Conservation (phyloP, 2,113 vertebrate species). For the Sprattus sprattus region DNA sequence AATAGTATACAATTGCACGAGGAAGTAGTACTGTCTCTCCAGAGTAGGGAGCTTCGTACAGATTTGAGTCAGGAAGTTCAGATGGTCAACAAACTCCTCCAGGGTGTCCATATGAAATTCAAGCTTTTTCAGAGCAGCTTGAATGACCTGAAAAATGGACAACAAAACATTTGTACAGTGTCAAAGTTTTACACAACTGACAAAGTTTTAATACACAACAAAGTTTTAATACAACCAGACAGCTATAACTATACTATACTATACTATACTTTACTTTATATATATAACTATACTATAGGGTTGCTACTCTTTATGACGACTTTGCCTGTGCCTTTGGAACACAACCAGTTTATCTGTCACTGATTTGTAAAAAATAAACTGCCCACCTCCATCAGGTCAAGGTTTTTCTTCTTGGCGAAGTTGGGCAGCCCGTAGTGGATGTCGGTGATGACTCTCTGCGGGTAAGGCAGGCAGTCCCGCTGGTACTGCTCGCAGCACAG, state of each 20-base stretch:
- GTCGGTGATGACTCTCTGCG: slow-evolving; percentile 53
- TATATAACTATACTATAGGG: background rate
- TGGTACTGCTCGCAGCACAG: slow-evolving; percentile 54
- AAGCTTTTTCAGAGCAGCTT: slow-evolving; percentile 51
- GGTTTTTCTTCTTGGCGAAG: slow-evolving; percentile 52
- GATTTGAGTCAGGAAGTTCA: slow-evolving; percentile 57
- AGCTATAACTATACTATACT: background rate
- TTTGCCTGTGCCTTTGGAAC: background rate
- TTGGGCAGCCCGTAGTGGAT: slow-evolving; percentile 45
- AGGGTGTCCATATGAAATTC: slow-evolving; percentile 49
- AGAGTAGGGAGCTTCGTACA: slow-evolving; percentile 50
- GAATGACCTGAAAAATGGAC: slow-evolving; percentile 53
- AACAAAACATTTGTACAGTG: background rate
- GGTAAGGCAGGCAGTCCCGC: slow-evolving; percentile 58
- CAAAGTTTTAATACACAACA: too few species aligned
- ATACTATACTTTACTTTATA: too few species aligned
- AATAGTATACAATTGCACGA: slow-evolving; percentile 58
- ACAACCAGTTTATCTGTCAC: background rate
- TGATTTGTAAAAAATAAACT: background rate
- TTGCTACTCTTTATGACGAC: background rate
- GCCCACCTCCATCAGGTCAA: slow-evolving; percentile 56
- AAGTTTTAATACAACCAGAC: background rate
- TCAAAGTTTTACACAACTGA: background rate
- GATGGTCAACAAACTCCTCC: slow-evolving; percentile 63
- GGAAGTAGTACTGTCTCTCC: slow-evolving; percentile 48